Evolutionary conservation across 2,888 invertebrate species (phyloP), one percentile per base, ranked within the genome.

Genomic region (Trissolcus japonicus): DNA sequence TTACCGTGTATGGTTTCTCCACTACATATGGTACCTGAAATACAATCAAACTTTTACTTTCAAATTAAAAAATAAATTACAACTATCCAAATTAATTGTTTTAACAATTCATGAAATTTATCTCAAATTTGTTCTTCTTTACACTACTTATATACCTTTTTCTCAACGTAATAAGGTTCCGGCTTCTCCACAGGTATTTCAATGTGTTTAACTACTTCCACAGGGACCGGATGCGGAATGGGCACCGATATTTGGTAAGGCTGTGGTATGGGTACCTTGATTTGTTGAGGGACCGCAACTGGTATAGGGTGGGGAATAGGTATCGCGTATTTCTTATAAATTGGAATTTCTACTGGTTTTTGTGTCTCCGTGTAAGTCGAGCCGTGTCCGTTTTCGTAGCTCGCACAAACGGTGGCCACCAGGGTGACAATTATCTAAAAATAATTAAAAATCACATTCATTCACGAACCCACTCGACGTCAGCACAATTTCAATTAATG

Each of bases 161-260:
- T 92, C 82, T 92, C 92, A 4, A 92, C 89, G 62, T 91, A 89
- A 46, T 92, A 91, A n/a, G 91, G 91, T 79, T 92, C 91, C 41
- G 91, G 91, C 82, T 91, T 90, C 19, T 92, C 91, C 1, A 92
- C 91, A 4, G 92, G 92, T 0, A 92, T 91, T 56, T 92, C 92
- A 0, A 92, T 87, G 54, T 91, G 91, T 79, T 89, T 91, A 16
- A 91, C 86, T 0, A 92, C 90, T 69, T 92, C 92, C 4, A 89
- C 86, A 0, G 89, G 87, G 21, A 88, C 87, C 7, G 89, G 89
- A 82, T 89, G 87, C 3, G 89, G 89, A 41, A 89, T 82, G 6
- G 86, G 81, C 2, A 92, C 91, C 81, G 91, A 89, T 14, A 92
- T 92, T 40, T 92, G 91, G 86, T 92, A 92, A 16, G 92, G 92